A percentile compares a stretch with the other conserved stretches of the same genome.
phyloP scores from a whole-genome alignment of 1,140 invertebrate genomes.

The Aphidius ervi region DNA sequence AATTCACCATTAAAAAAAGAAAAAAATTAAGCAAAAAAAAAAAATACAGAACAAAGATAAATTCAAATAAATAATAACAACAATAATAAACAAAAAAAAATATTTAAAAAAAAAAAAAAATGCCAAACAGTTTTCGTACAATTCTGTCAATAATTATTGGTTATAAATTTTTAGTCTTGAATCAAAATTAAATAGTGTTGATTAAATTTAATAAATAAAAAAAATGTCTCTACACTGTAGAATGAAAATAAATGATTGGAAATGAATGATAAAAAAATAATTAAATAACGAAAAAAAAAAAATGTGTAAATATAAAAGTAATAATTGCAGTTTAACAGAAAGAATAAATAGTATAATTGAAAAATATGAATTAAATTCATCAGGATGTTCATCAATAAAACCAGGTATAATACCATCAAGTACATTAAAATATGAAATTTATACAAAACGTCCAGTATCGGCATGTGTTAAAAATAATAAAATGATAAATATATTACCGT shows the following conservation, averaged over 20 bases:
- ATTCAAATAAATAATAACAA: too few relatives aligned
- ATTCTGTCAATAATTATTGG: too few relatives aligned
- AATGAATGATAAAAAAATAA: too few relatives aligned
- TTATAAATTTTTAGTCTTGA: neutral
- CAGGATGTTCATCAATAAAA: neutral
- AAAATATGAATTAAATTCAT: slow-evolving; percentile 19
- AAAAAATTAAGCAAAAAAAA: too few relatives aligned
- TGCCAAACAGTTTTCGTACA: neutral
- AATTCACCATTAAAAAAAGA: neutral
- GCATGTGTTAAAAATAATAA: neutral
- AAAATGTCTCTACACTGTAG: slow-evolving; percentile 7
- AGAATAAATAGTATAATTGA: slow-evolving; percentile 23
- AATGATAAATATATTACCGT: slow-evolving; percentile 4
- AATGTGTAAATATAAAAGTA: slow-evolving; percentile 10
- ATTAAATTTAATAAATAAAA: neutral
- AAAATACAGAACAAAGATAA: too few relatives aligned
- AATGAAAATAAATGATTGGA: slow-evolving; percentile 12
- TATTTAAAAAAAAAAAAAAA: neutral
- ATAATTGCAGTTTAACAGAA: slow-evolving; percentile 17
- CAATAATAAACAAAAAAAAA: neutral
- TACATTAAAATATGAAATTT: neutral
- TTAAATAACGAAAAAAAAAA: neutral
- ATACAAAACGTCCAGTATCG: slow-evolving; percentile 1
- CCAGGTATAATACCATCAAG: neutral
- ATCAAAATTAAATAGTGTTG: neutral